These are phyloP conservation scores for Nemoura dubitans DNA, from an alignment of 2,888 invertebrate genomes.

Conservation along the genomic window DNA sequence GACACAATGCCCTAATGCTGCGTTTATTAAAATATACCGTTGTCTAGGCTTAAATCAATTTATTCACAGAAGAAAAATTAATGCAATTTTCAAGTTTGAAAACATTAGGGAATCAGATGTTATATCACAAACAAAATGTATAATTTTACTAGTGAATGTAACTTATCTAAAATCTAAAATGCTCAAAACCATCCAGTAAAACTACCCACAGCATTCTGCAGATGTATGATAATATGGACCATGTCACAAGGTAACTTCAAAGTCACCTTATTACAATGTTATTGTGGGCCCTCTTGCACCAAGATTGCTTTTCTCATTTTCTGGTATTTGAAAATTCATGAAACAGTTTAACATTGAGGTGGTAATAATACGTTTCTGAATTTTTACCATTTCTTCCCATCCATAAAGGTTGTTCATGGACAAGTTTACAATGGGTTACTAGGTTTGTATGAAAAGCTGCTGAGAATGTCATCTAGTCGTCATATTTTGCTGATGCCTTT, in stretches of 20 bases:
- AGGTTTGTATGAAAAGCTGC: not conserved
- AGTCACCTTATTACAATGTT: not conserved
- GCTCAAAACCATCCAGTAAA: not conserved
- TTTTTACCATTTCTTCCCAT: not conserved
- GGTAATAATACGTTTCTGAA: not conserved
- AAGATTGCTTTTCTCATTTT: not conserved
- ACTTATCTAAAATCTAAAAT: not conserved
- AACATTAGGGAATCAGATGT: not conserved
- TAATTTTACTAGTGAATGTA: not conserved
- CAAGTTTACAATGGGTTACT: not conserved
- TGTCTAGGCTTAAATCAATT: not conserved
- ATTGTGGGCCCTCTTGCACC: not conserved
- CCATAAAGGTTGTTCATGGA: not conserved
- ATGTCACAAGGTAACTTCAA: not conserved
- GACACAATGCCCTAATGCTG: not conserved
- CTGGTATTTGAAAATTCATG: not conserved
- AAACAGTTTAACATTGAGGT: not conserved
- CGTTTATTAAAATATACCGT: not conserved
- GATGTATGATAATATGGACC: not conserved
- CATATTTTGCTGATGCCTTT: slow-evolving; percentile 9
- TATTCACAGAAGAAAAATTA: not conserved
- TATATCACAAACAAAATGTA: not conserved
- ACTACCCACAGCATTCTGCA: not conserved
- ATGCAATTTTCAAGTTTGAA: not conserved
- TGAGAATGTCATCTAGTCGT: not conserved